Percentiles rank a stretch among this genome's conserved stretches.
Conservation (phyloP, 2,888 invertebrate species). For the Dicyrtoma fusca region DNA sequence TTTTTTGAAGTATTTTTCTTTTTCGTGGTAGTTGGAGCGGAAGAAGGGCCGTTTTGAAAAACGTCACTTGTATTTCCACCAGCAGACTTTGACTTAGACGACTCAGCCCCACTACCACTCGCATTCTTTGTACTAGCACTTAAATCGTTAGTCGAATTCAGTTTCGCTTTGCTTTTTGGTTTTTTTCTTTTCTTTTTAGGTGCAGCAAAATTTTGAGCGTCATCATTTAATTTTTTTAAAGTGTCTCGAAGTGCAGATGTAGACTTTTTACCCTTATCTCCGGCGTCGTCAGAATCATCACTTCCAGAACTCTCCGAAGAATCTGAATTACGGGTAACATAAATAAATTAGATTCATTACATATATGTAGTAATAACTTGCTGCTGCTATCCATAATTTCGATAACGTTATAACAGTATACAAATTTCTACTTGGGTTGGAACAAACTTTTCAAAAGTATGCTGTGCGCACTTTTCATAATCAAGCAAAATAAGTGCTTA, state of each 20-base stretch:
- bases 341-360: background rate
- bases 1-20: background rate
- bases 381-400: no score
- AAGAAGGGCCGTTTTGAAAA: slow-evolving; percentile 25
- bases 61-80: background rate
- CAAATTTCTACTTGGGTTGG: no score
- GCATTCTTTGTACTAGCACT: slow-evolving; percentile 1
- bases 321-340: no score
- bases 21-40: slow-evolving; percentile 1
- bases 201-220: slow-evolving; percentile 23
- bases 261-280: slow-evolving; percentile 11
- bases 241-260: slow-evolving; percentile 49
- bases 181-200: slow-evolving; percentile 46
- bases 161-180: slow-evolving; percentile 27
- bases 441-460: slow-evolving; percentile 1
- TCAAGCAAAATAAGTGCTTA: no score
- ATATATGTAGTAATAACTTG: background rate
- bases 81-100: slow-evolving; percentile 21
- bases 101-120: background rate
- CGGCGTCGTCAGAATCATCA: slow-evolving; percentile 43
- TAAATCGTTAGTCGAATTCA: background rate
- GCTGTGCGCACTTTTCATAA: no score
- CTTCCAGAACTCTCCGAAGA: slow-evolving; percentile 37
- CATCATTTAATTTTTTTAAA: slow-evolving; percentile 49
- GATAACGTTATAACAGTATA: no score